A percentile compares a stretch with the other conserved stretches of the same genome.
Evolutionary conservation across 64 coral and sea anemone genomes (phyloP).

Genomic region (Porites lutea): DNA sequence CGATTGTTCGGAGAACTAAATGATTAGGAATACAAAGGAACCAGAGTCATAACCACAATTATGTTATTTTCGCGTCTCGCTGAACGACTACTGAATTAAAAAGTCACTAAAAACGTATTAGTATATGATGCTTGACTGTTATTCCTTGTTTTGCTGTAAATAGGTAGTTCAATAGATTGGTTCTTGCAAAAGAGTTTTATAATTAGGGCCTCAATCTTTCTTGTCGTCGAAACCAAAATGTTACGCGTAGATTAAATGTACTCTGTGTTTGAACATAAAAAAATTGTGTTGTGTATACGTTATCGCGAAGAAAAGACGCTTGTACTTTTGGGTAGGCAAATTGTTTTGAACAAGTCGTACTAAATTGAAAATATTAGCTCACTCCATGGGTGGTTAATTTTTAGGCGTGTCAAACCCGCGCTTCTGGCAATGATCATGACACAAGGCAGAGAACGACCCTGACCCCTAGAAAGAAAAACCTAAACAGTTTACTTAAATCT

Average conservation of each 20-base stretch:
- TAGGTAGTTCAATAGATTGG: background rate
- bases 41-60: slow-evolving; percentile 7
- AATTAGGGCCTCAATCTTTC: background rate
- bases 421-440: slow-evolving; percentile 15
- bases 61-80: slow-evolving; percentile 14
- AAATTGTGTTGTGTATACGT: background rate
- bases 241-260: background rate
- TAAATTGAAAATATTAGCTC: slow-evolving; percentile 27
- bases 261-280: slow-evolving; percentile 18
- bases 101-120: slow-evolving; percentile 2
- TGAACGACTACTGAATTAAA: background rate
- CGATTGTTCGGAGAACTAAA: slow-evolving; percentile 44
- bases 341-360: slow-evolving; percentile 29
- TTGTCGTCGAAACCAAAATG: background rate
- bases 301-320: background rate
- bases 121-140: background rate
- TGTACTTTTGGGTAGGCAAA: slow-evolving; percentile 11
- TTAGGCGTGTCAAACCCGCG: slow-evolving; percentile 21
- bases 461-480: slow-evolving; percentile 26
- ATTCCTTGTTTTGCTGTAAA: background rate
- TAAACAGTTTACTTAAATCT: slow-evolving; percentile 60
- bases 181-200: background rate
- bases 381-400: slow-evolving; percentile 11
- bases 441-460: background rate
- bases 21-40: slow-evolving; percentile 29